Evolutionary conservation across 2,113 vertebrate species (phyloP), one percentile per base, ranked within the genome.

Genomic region (Cinclus mexicanus): DNA sequence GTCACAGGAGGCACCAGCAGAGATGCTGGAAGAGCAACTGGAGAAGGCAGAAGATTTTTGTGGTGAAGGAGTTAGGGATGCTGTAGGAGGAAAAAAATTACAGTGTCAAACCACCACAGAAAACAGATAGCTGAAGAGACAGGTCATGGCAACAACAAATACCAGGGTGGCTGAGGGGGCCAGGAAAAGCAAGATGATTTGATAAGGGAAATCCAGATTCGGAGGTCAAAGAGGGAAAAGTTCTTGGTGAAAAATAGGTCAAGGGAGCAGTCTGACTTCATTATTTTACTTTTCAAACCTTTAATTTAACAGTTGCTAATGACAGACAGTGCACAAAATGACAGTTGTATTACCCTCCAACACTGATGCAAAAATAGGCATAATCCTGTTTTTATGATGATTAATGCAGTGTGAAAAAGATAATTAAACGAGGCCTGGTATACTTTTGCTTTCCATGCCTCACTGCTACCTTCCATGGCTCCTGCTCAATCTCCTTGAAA

Each of bases 391-490:
- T 97, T 96, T 96, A 88, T 94, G 83, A 96, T 96, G 97, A 98
- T 98, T 98, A 98, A 97, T 98, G 98, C 97, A 95, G 94, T 97
- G 96, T 97, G 97, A 97, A 97, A 97, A 98, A 97, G 97, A 98
- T 98, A 97, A 97, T 98, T 97, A 98, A 98, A 97, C 10, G 9
- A 94, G 93, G 63, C 96, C 90, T 96, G 83, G 93, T 90, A 95
- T 97, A 97, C 97, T 97, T 97, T 94, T 97, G 91, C 96, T 97
- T 97, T 96, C 93, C 85, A 81, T 86, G 95, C 97, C 92, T 98
- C 93, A 35, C 91, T 95, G 93, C 92, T 59, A 77, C 76, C 87
- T 94, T 93, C 93, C 44, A 1, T 85, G 94, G 90, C 85, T 97
- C 68, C 95, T 92, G 94, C 96, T 95, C 93, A 77, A 79, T 94